A percentile compares a stretch with the other conserved stretches of the same genome.
phyloP scores from a whole-genome alignment of 1,140 invertebrate genomes.

The Diorhabda elongata region DNA sequence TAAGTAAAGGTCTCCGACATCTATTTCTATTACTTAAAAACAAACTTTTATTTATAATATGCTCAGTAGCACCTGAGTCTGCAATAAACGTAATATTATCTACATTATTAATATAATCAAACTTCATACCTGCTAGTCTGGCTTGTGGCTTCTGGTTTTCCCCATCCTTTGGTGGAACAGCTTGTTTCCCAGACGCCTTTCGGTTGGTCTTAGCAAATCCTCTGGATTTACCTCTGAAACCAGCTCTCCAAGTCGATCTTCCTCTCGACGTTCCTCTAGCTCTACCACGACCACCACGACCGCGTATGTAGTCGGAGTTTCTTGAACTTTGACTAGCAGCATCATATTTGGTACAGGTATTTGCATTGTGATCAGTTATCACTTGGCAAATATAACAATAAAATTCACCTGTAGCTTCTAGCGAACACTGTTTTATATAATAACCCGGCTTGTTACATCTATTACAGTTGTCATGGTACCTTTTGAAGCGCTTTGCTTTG shows the following conservation, averaged over 20 bases:
- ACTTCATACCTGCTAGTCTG: not conserved
- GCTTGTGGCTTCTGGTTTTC: not conserved
- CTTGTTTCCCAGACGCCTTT: not conserved
- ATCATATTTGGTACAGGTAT: not conserved
- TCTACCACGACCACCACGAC: not conserved
- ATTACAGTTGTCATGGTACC: not conserved
- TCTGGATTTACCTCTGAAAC: not conserved
- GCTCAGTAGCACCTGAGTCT: slow-evolving; percentile 8
- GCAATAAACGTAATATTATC: slow-evolving; percentile 4
- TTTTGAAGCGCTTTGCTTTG: not conserved
- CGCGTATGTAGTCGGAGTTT: not conserved
- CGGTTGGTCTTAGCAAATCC: not conserved
- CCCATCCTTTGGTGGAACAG: not conserved
- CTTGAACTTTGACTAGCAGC: too few species aligned
- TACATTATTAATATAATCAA: slow-evolving; percentile 3
- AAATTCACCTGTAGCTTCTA: not conserved
- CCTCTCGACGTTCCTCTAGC: not conserved
- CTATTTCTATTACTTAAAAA: slow-evolving; percentile 11
- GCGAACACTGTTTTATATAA: not conserved
- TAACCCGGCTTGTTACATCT: not conserved
- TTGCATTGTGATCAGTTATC: not conserved
- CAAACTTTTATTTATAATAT: slow-evolving; percentile 14
- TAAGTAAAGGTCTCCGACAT: slow-evolving; percentile 7
- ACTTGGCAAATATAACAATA: not conserved
- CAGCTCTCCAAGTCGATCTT: too few species aligned